Evolutionary conservation across 2,113 vertebrate species (phyloP), one percentile per base, ranked within the genome.

Genomic region (Equus przewalskii): DNA sequence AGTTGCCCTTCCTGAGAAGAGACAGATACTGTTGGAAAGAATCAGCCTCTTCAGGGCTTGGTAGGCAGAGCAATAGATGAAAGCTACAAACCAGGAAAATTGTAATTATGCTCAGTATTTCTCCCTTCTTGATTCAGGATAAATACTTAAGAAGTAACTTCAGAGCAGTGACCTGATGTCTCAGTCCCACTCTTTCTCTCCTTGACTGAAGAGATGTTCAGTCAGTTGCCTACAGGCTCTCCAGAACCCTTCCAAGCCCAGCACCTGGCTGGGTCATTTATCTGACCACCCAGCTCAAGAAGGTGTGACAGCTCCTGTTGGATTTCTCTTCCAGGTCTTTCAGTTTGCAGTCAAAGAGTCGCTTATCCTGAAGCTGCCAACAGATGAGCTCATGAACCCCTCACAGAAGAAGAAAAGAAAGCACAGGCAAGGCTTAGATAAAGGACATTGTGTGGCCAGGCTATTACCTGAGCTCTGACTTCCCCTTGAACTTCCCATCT

Each of bases 341-440:
- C 99, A 99, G 98, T 99, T 99, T 98, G 99, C 99, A 0, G 99
- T 99, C 94, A 99, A 99, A 98, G 99, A 99, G 95, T 99, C 99
- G 0, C 99, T 99, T 94, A 99, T 99, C 97, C 99, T 99, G 1
- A 99, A 99, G 60, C 99, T 99, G 60, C 99, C 99, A 67, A 98
- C 99, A 60, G 99, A 99, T 4, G 99, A 99, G 94, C 99, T 99
- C 91, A 99, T 99, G 98, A 99, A 99, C 97, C 99, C 99, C 0
- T 99, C 99, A 3, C 99, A 99, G 97, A 99, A 99, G 98, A 99
- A 99, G 98, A 99, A 99, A 98, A 99, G 99, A 97, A 99, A 99
- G 97, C 99, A 99, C 99, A 99, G 99, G 99, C 98, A 99, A 98
- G 98, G 83, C 69, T 76, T 46, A 84, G 92, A 91, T 96, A 87